Percentiles rank a stretch among this genome's conserved stretches.
These are phyloP conservation scores for Remorina albescens DNA, from an alignment of 2,797 vertebrate species.

Conservation along the genomic window DNA sequence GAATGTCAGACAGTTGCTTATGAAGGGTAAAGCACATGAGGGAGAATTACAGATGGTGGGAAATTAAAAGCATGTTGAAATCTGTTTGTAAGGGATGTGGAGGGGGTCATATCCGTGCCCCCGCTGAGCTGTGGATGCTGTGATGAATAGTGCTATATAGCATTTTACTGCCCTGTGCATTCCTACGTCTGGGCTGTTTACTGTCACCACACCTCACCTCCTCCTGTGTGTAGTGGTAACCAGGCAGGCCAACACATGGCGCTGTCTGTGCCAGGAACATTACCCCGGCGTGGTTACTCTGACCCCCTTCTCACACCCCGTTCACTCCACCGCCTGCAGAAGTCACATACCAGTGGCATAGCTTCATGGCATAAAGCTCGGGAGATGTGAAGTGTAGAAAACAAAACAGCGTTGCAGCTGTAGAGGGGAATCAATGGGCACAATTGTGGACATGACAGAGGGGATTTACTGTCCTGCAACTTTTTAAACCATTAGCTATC, in stretches of 20 bases:
- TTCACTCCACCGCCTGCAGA: constrained; percentile 41
- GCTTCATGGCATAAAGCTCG: constrained; percentile 69
- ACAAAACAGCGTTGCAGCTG: constrained; percentile 75
- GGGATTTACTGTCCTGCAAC: constrained; percentile 62
- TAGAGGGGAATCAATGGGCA: constrained; percentile 57
- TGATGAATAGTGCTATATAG: constrained; percentile 73
- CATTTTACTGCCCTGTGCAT: constrained; percentile 68
- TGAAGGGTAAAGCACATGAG: constrained; percentile 41
- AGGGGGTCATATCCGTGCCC: constrained; percentile 57
- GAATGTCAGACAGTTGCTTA: constrained; percentile 46
- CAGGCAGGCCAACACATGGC: constrained; percentile 67
- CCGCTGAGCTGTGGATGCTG: constrained; percentile 56
- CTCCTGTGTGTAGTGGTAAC: constrained; percentile 50
- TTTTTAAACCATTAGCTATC: constrained; percentile 77
- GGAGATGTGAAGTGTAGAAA: constrained; percentile 73
- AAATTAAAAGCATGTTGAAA: constrained; percentile 51
- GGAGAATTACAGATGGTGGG: constrained; percentile 47
- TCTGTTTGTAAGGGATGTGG: constrained; percentile 55
- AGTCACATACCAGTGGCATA: constrained; percentile 68
- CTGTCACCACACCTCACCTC: constrained; percentile 71
- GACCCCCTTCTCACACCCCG: constrained; percentile 57
- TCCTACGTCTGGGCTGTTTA: constrained; percentile 74
- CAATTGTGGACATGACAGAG: constrained; percentile 70
- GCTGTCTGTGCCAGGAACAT: constrained; percentile 57
- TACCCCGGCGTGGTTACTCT: constrained; percentile 48